phyloP scores from a whole-genome alignment of 1,140 invertebrate genomes.

The Pentalonia nigronervosa region DNA sequence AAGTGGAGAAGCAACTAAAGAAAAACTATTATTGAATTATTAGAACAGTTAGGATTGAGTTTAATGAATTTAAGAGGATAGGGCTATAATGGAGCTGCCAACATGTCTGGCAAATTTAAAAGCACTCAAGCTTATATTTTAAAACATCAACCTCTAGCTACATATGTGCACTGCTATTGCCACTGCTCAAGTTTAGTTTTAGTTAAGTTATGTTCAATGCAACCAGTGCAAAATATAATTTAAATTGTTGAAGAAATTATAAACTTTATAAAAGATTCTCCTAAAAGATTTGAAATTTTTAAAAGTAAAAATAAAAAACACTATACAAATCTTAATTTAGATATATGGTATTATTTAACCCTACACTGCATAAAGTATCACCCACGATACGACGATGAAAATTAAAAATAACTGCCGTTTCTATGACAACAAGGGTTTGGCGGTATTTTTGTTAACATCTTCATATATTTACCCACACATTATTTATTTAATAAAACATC shows the following conservation, averaged over 20 bases:
- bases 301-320: not conserved
- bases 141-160: constrained; percentile 61
- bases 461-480: too few relatives aligned
- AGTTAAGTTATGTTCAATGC: constrained; percentile 40
- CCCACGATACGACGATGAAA: too few relatives aligned
- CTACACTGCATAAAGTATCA: too few relatives aligned
- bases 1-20: not conserved
- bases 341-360: too few relatives aligned
- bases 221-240: constrained; percentile 55
- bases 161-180: constrained; percentile 62
- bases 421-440: too few relatives aligned
- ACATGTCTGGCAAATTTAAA: too few relatives aligned
- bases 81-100: too few relatives aligned
- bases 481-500: too few relatives aligned
- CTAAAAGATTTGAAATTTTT: not conserved
- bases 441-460: too few relatives aligned
- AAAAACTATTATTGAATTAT: not conserved
- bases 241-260: constrained; percentile 5
- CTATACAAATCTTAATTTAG: not conserved
- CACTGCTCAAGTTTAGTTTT: constrained; percentile 62
- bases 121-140: constrained; percentile 61
- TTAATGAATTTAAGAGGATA: too few relatives aligned
- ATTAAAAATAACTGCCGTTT: too few relatives aligned
- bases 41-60: too few relatives aligned
- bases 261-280: not conserved